Evolutionary conservation across 2,113 vertebrate species (phyloP).

Genomic region (Lanius collurio): DNA sequence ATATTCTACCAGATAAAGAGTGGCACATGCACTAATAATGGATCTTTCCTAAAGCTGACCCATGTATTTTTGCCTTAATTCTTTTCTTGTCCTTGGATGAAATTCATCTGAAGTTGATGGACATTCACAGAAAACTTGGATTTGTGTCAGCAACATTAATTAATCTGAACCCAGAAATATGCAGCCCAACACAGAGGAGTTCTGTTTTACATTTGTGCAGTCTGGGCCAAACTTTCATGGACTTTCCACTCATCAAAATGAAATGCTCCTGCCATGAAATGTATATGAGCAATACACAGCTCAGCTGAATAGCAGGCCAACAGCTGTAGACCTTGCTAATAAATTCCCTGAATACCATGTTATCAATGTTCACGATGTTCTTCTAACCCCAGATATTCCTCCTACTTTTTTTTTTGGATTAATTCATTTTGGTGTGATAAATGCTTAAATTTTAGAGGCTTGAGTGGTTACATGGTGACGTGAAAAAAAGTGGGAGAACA

Average conservation of each 20-base stretch:
- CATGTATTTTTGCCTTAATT: background rate
- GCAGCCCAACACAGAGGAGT: slow-evolving; percentile 31
- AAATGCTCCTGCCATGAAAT: slow-evolving; percentile 55
- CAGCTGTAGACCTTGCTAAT: slow-evolving; percentile 59
- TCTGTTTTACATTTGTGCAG: slow-evolving; percentile 41
- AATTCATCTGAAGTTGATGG: slow-evolving; percentile 14
- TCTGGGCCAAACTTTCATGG: slow-evolving; percentile 13
- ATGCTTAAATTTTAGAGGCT: background rate
- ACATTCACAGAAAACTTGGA: slow-evolving; percentile 25
- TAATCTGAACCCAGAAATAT: slow-evolving; percentile 47
- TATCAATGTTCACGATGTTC: slow-evolving; percentile 19
- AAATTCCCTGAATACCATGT: slow-evolving; percentile 54
- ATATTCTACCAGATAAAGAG: background rate
- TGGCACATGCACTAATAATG: background rate
- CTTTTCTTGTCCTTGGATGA: background rate
- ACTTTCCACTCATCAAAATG: slow-evolving; percentile 41
- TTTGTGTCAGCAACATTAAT: slow-evolving; percentile 50
- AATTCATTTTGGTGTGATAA: background rate
- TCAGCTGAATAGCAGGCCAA: slow-evolving; percentile 35
- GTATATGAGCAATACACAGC: slow-evolving; percentile 17
- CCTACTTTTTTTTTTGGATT: background rate
- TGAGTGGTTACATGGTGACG: background rate
- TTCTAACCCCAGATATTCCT: background rate
- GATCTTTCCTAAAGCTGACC: background rate
- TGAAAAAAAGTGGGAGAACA: background rate